Evolutionary conservation across 2,888 invertebrate species (phyloP), one percentile per base, ranked within the genome.

Genomic region (Schizotus pectinicornis): DNA sequence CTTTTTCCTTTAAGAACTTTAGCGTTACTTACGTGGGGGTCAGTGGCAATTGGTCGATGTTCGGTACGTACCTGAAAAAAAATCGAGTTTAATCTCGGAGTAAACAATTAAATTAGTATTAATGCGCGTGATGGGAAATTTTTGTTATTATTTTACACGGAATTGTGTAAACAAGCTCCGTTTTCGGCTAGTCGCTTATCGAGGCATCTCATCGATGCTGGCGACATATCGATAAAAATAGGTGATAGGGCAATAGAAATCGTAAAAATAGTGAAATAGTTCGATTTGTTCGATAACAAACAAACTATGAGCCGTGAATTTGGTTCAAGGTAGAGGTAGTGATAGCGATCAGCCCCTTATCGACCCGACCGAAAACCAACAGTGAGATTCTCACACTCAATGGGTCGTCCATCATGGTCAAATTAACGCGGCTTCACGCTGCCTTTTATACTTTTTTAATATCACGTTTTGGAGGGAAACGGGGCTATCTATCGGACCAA

Each of bases 401-500:
- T 56, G 48, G 52, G 41, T 56, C 52, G 58, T 61, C 58, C 58
- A 59, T 61, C 58, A 61, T 59, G 59, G 53, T 62, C 62, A 59
- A 59, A 56, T 59, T 59, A 61, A 56, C 61, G 33, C 42, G 48
- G 14, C 39, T 52, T 52, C 42, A 42, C 45, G 58, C 38, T 47
- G 56, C 41, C 48, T 50, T 42, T 56, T 53, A 36, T 51, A 53
- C 54, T 48, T 55, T 61, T 54, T 56, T 50, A 57, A 63, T 61
- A 56, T 63, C 56, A 46, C 59, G 57, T 61, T 61, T 61, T 54
- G 61, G 62, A 22, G 22, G 47, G 54, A 43, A 51, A 62, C 62
- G 56, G 43, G 49, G 47, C 54, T 55, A 59, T 48, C 51, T 62
- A 64, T 68, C 63, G 56, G 59, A 56, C 58, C 51, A 59, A 60